Conservation (phyloP, 64 coral and sea anemone species). For the Actinia tenebrosa region DNA sequence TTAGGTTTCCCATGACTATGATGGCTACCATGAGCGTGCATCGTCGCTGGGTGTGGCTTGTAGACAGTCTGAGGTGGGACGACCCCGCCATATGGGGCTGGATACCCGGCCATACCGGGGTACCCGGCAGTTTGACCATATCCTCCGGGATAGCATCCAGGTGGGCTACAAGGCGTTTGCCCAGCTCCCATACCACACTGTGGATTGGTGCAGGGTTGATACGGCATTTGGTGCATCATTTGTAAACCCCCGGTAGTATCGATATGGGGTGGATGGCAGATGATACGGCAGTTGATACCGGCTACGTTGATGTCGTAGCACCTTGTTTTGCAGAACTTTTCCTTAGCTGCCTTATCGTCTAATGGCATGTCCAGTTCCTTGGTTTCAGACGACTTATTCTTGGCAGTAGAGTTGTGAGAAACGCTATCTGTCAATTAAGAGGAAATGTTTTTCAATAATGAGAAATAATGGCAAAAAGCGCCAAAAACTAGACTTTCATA, state of each 20-base stretch:
- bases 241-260: conserved; percentile 32
- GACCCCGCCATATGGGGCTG: conserved; percentile 6
- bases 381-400: not conserved
- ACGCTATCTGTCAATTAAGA: not conserved
- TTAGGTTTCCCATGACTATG: not conserved
- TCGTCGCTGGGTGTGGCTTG: not conserved
- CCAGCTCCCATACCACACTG: conserved; percentile 12
- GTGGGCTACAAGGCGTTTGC: conserved; percentile 28
- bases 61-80: conserved; percentile 7
- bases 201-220: conserved; percentile 3
- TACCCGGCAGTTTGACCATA: not conserved
- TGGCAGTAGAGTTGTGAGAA: not conserved
- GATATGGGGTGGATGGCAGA: conserved; percentile 48
- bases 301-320: conserved; percentile 48
- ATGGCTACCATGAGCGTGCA: conserved; percentile 4
- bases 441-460: no score
- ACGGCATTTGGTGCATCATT: conserved; percentile 42
- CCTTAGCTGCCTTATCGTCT: not conserved
- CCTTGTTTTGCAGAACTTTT: conserved; percentile 52
- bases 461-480: no score
- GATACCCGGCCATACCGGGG: not conserved
- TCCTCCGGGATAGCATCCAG: conserved; percentile 6
- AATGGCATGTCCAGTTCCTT: not conserved
- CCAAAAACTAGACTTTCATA: no score
- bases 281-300: conserved; percentile 50